Percentiles rank a stretch among this genome's conserved stretches.
Conservation (phyloP, 2,888 invertebrate species). For the Andrena dorsata region DNA sequence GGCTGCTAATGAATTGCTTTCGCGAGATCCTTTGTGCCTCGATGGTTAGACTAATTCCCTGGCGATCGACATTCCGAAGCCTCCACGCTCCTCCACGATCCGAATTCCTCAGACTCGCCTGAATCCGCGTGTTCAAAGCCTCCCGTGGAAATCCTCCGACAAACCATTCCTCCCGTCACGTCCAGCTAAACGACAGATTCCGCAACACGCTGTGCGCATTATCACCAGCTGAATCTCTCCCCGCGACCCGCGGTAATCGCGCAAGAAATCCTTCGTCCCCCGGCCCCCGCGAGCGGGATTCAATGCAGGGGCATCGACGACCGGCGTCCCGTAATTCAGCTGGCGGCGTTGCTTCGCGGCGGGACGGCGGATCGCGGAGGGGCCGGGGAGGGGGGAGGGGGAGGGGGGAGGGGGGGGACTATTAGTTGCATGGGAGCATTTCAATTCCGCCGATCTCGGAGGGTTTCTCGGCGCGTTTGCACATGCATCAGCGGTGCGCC, state of each 20-base stretch:
- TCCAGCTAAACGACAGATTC: slow-evolving; percentile 45
- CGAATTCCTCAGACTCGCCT: neutral
- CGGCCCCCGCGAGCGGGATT: slow-evolving; percentile 33
- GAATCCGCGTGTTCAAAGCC: neutral
- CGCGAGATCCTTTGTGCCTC: too few relatives aligned
- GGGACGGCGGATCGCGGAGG: slow-evolving; percentile 16
- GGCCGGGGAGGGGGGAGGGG: too few relatives aligned
- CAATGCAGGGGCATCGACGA: slow-evolving; percentile 44
- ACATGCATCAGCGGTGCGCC: slow-evolving; percentile 46
- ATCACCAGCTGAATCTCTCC: slow-evolving; percentile 59
- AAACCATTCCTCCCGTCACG: slow-evolving; percentile 40
- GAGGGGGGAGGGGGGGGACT: too few relatives aligned
- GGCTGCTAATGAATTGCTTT: too few relatives aligned
- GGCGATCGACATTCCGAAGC: neutral
- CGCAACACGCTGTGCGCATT: slow-evolving; percentile 48
- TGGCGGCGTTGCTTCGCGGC: slow-evolving; percentile 14
- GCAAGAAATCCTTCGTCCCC: slow-evolving; percentile 59
- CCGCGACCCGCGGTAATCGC: slow-evolving; percentile 33
- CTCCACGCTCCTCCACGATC: neutral
- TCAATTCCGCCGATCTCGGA: slow-evolving; percentile 61
- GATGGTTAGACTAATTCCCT: neutral
- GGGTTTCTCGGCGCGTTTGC: slow-evolving; percentile 19
- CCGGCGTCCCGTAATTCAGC: slow-evolving; percentile 54
- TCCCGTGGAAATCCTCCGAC: neutral
- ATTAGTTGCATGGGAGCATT: slow-evolving; percentile 70